phyloP scores from a whole-genome alignment of 2,113 vertebrate species.

The Callorhinus ursinus region DNA sequence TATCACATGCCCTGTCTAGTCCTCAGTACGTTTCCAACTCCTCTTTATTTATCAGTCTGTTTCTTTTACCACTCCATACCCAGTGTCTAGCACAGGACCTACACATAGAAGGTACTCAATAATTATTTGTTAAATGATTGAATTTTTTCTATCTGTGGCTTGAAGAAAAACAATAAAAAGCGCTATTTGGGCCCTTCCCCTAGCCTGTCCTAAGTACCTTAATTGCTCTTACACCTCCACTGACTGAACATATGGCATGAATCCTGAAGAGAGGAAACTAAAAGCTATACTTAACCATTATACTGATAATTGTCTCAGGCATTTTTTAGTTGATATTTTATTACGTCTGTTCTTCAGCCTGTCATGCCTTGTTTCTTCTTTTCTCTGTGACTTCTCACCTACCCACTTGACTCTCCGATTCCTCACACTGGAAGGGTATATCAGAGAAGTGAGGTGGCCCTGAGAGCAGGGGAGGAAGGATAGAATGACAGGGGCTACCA shows the following conservation, averaged over 20 bases:
- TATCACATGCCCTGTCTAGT: background rate
- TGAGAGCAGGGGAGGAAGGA: slow-evolving; percentile 53
- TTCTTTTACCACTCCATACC: background rate
- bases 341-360: slow-evolving; percentile 39
- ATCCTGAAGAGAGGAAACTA: slow-evolving; percentile 23
- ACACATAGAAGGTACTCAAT: background rate
- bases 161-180: slow-evolving; percentile 42
- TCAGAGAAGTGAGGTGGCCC: slow-evolving; percentile 52
- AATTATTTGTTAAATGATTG: slow-evolving; percentile 34
- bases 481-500: slow-evolving; percentile 61
- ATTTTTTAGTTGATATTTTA: slow-evolving; percentile 61
- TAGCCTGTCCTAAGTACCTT: background rate
- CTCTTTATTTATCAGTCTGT: background rate
- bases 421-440: slow-evolving; percentile 34
- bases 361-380: slow-evolving; percentile 40
- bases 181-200: background rate
- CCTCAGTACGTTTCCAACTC: slow-evolving; percentile 20
- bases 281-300: background rate
- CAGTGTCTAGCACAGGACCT: background rate
- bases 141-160: background rate
- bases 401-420: slow-evolving; percentile 68
- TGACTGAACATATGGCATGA: background rate
- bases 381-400: slow-evolving; percentile 62
- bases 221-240: background rate
- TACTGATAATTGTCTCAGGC: background rate